A percentile compares a stretch with the other conserved stretches of the same genome.
Conservation (phyloP, 2,888 invertebrate genomes). For the Cephus sareptanus region DNA sequence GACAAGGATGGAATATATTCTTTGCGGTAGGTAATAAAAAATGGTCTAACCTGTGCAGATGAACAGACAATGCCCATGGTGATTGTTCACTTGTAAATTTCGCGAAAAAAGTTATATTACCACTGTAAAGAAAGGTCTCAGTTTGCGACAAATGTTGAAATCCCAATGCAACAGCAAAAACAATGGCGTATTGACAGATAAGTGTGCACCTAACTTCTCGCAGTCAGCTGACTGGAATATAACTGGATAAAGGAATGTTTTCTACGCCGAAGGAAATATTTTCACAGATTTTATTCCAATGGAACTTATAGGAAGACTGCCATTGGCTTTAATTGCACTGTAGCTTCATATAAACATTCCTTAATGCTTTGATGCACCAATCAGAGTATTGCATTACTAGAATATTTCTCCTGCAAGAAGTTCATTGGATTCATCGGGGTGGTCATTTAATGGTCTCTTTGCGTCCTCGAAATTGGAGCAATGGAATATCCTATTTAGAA, state of each 20-base stretch:
- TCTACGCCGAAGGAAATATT: background rate
- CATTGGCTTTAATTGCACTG: background rate
- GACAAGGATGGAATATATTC: constrained; percentile 9
- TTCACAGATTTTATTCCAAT: background rate
- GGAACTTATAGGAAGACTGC: background rate
- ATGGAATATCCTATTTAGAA: background rate
- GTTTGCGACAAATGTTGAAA: background rate
- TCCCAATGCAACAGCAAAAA: constrained; percentile 21
- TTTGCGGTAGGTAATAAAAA: constrained; percentile 3
- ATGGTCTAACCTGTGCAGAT: constrained; percentile 53
- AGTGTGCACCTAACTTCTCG: constrained; percentile 27
- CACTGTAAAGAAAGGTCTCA: background rate
- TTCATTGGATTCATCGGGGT: background rate
- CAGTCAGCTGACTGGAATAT: constrained; percentile 36
- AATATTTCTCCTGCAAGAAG: background rate
- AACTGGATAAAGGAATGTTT: background rate
- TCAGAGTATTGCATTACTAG: background rate
- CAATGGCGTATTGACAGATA: constrained; percentile 33
- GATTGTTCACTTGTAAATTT: background rate
- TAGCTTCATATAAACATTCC: background rate
- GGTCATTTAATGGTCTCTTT: background rate
- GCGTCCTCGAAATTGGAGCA: background rate
- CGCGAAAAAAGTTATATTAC: background rate
- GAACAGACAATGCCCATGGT: constrained; percentile 59
- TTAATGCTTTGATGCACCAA: background rate